Percentiles rank a stretch among this genome's conserved stretches.
Evolutionary conservation across 2,888 invertebrate genomes (phyloP).

Genomic region (Orthosia gothica): DNA sequence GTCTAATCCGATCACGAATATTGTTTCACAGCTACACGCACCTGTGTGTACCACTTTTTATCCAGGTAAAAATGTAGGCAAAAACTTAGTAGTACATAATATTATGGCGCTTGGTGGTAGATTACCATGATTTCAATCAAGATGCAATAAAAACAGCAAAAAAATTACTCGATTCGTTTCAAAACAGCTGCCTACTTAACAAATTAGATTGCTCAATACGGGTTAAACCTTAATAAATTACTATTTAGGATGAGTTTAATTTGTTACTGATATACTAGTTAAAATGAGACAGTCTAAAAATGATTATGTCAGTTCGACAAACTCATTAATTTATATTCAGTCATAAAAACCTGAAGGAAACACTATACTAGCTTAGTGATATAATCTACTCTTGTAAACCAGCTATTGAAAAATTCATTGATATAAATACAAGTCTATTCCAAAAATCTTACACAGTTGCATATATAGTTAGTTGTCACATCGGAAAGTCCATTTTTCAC

Average conservation of each 20-base stretch:
- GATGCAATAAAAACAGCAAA: neutral
- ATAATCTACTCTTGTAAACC: neutral
- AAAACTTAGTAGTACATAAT: too few species aligned
- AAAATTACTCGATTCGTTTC: neutral
- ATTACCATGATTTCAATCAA: neutral
- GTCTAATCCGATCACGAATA: too few species aligned
- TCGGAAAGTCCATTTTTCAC: neutral
- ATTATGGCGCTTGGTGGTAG: neutral
- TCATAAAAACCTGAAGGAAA: neutral
- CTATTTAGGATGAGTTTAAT: constrained; percentile 6
- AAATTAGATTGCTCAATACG: neutral
- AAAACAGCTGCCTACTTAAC: neutral
- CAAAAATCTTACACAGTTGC: too few species aligned
- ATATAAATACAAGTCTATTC: neutral
- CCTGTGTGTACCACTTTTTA: too few species aligned
- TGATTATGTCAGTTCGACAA: constrained; percentile 5
- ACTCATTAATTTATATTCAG: constrained; percentile 21
- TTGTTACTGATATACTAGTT: constrained; percentile 1
- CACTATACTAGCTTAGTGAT: neutral
- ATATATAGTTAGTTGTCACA: neutral
- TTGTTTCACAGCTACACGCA: too few species aligned
- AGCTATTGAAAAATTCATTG: neutral
- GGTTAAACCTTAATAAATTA: constrained; percentile 18
- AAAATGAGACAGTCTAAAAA: constrained; percentile 8
- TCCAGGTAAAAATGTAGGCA: too few species aligned